Percentiles rank a stretch among this genome's conserved stretches.
These are phyloP conservation scores for Mirounga angustirostris DNA, from an alignment of 2,113 vertebrate genomes.

Conservation along the genomic window DNA sequence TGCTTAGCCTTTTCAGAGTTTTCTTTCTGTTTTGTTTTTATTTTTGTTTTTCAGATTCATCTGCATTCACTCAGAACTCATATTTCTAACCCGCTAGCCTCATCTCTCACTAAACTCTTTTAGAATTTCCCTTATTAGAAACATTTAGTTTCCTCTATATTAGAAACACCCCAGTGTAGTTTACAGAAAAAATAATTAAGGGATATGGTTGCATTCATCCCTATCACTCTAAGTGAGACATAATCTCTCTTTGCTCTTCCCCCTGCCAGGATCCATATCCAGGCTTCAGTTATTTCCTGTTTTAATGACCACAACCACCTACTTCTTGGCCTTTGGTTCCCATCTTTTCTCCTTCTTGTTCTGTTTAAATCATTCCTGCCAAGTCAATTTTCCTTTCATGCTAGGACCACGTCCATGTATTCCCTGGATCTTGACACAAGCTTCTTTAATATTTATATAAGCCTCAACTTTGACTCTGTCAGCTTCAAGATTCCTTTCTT, in stretches of 20 bases:
- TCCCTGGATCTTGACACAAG: not conserved
- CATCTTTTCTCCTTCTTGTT: not conserved
- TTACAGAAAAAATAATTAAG: conserved; percentile 52
- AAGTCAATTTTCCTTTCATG: conserved; percentile 56
- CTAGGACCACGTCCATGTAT: not conserved
- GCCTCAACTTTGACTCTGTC: not conserved
- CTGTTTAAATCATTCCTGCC: conserved; percentile 47
- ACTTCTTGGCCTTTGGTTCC: conserved; percentile 48
- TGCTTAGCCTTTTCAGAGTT: not conserved
- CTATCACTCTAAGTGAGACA: conserved; percentile 21
- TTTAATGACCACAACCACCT: conserved; percentile 47
- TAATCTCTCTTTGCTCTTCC: conserved; percentile 5
- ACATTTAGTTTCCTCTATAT: not conserved
- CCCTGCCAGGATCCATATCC: conserved; percentile 16
- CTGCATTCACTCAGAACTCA: conserved; percentile 4
- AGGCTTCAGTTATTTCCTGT: conserved; percentile 37
- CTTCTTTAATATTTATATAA: not conserved
- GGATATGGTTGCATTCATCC: not conserved
- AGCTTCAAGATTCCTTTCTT: not conserved
- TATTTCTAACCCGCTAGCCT: not conserved
- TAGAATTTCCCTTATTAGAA: conserved; percentile 52
- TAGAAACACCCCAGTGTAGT: conserved; percentile 44
- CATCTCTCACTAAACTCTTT: not conserved
- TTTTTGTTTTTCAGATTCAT: not conserved
- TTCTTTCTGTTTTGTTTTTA: not conserved